A percentile compares a stretch with the other conserved stretches of the same genome.
phyloP scores from a whole-genome alignment of 2,888 invertebrate species.

The Mesorhabditis spiculigera region DNA sequence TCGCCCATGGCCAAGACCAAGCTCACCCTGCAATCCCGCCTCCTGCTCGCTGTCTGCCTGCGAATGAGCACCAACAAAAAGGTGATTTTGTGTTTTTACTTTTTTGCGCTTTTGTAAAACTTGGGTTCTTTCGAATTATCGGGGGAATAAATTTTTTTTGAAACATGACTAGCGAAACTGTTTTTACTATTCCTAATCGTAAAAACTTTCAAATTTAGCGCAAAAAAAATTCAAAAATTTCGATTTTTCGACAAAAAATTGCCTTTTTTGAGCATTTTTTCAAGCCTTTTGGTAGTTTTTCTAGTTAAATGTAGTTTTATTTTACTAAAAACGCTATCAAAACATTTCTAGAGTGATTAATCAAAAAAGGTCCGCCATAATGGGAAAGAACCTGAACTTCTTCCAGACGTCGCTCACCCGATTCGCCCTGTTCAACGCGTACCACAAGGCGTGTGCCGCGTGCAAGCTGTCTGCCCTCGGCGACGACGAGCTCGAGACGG shows the following conservation, averaged over 20 bases:
- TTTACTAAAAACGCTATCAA: constrained; percentile 4
- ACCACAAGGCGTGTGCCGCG: constrained; percentile 32
- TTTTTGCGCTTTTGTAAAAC: no score
- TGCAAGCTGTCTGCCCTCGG: constrained; percentile 29
- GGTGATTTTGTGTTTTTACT: no score
- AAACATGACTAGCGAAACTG: no score
- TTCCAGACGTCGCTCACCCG: constrained; percentile 28
- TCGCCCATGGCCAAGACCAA: constrained; percentile 44
- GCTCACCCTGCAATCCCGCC: constrained; percentile 41
- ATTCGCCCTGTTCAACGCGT: constrained; percentile 27
- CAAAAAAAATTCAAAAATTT: no score
- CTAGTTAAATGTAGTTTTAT: constrained; percentile 6
- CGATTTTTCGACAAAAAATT: no score
- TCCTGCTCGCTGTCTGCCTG: constrained; percentile 38
- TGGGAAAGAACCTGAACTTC: background rate
- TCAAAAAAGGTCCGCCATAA: background rate
- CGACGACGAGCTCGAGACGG: constrained; percentile 30
- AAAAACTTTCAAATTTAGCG: no score
- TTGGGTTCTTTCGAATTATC: no score
- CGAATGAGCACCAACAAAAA: constrained; percentile 32
- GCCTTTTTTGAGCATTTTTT: no score
- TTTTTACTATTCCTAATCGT: no score
- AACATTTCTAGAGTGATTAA: background rate
- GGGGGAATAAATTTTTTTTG: no score
- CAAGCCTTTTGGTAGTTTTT: no score